Conservation (phyloP, 2,113 vertebrate species). For the Hemiprocne comata region DNA sequence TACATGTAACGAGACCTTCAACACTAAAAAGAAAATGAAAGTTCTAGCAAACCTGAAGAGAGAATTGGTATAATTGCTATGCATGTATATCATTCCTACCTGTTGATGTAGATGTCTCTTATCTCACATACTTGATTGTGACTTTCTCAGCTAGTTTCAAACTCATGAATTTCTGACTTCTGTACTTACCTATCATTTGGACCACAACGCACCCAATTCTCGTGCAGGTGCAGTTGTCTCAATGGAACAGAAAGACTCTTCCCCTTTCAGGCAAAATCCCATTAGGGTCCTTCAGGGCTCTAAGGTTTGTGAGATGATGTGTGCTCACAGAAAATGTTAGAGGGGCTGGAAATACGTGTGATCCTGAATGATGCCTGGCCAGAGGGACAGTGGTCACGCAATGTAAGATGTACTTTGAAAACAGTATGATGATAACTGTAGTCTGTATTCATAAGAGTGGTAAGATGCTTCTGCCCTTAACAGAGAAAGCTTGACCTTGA, state of each 20-base stretch:
- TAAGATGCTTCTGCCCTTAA: slow-evolving; percentile 1
- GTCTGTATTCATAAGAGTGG: not conserved
- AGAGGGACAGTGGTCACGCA: not conserved
- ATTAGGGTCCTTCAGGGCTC: not conserved
- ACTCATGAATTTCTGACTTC: not conserved
- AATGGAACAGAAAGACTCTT: not conserved
- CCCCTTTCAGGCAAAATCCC: not conserved
- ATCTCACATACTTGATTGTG: not conserved
- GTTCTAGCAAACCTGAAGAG: not conserved
- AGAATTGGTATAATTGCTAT: not conserved
- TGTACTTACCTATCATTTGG: not conserved
- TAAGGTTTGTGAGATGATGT: not conserved
- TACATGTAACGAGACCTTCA: not conserved
- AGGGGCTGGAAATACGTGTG: not conserved
- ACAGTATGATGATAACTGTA: not conserved
- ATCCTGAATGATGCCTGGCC: not conserved
- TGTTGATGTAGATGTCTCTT: not conserved
- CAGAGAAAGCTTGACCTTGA: slow-evolving; percentile 38
- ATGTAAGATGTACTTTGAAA: not conserved
- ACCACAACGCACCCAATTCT: not conserved
- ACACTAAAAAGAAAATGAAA: not conserved
- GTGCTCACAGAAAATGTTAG: not conserved
- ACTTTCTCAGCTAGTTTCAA: not conserved
- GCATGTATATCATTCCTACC: not conserved
- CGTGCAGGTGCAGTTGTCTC: not conserved